Base-by-base conservation (phyloP, 2,113 vertebrate species). In the Phalacrocorax pelagicus region DNA sequence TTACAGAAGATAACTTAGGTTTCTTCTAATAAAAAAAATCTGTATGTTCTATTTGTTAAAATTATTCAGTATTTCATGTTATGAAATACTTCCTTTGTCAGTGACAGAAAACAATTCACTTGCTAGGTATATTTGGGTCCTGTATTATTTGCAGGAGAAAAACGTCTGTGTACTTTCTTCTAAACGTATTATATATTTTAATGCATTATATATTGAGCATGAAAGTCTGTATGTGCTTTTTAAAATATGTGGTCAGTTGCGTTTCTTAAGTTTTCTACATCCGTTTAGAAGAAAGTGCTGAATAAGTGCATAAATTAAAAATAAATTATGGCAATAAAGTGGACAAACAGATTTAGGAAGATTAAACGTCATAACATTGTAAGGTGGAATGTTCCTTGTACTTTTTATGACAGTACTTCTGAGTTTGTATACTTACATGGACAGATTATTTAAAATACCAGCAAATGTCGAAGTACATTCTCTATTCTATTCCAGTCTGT, bases 401-500 rank as follows among this genome's bases (percentile, higher is more conserved):
- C 27, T 79, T 81, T 51, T 69, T 93, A 47, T 72, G 62, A 54
- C 54, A 32, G 15, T 70, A 46, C 21, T 77, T 75, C 6, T 40
- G n/a, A 78, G 29, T 36, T 79, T 5, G 14, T 71, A 4, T 27
- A 23, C 32, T 36, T 75, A 19, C 3, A 13, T 11, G 13, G 30
- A 27, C 26, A 61, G 66, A 30, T 91, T 34, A 44, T 20, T 78
- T 86, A 72, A 78, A 85, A 75, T 72, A 27, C 21, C 9, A 57
- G 61, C 20, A 69, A 67, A 72, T 23, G 13, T 19, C 22, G 21
- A 55, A 47, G 12, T 51, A 18, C 1, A 0, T 73, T 97, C 57
- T 96, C 91, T n/a, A 66, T 92, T 97, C 96, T 91, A 87, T 88
- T 95, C 55, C 96, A 90, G 93, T 85, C 69, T 90, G 27, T 78